Conservation (phyloP, 1,140 invertebrate species). For the Antheraea mylitta region DNA sequence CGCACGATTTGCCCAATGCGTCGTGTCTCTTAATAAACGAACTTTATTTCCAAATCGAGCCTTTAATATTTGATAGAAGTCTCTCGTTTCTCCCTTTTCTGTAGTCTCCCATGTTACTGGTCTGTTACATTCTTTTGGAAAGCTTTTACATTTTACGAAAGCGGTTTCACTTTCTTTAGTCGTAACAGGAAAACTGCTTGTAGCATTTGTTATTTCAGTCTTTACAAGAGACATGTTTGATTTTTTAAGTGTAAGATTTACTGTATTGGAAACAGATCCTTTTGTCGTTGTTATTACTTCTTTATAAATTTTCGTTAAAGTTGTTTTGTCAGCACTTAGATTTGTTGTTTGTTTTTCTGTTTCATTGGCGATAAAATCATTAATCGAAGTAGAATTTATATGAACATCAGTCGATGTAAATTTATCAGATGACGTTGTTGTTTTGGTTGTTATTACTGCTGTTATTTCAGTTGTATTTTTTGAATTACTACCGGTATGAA, state of each 20-base stretch:
- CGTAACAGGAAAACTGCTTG: neutral
- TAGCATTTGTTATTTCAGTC: neutral
- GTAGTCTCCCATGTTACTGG: constrained; percentile 63
- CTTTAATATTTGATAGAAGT: constrained; percentile 59
- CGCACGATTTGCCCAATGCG: constrained; percentile 38
- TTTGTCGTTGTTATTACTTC: neutral
- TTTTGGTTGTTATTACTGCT: constrained; percentile 14
- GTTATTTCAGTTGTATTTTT: neutral
- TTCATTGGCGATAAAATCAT: neutral
- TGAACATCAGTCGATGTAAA: constrained; percentile 6
- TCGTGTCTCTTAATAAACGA: constrained; percentile 41
- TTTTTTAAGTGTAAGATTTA: neutral
- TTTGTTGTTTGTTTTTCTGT: constrained; percentile 15
- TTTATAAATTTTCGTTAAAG: neutral
- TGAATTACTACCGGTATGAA: neutral
- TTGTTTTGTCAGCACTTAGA: neutral
- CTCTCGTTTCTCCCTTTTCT: constrained; percentile 54
- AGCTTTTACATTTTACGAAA: constrained; percentile 20
- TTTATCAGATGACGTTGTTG: constrained; percentile 1
- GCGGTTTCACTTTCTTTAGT: neutral
- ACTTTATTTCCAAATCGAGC: constrained; percentile 42
- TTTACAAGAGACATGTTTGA: neutral
- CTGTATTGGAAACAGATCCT: neutral
- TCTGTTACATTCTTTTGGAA: constrained; percentile 46
- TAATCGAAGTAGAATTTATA: constrained; percentile 6